Base-by-base conservation (phyloP, 2,888 invertebrate species). In the Elysia crispata region DNA sequence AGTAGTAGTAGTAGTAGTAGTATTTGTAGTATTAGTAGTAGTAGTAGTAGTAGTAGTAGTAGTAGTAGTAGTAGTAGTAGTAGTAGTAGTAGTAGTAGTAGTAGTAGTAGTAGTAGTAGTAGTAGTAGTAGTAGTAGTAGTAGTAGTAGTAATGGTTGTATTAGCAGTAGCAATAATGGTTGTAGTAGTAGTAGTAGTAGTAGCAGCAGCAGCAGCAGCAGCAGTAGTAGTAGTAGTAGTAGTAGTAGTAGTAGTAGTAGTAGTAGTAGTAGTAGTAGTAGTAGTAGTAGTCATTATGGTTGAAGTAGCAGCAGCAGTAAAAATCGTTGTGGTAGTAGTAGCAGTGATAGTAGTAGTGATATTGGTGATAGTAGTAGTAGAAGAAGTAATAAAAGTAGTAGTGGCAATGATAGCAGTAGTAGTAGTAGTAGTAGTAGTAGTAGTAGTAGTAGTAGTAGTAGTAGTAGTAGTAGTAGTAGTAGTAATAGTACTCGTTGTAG, bases 31-130 rank as follows among this genome's bases (percentile, higher is more conserved):
- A n/a, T n/a, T n/a, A n/a, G n/a, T n/a, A n/a, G n/a, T n/a, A 31
- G 13, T 74, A 33, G 57, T 57, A 23, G 60, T 74, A 23, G 15
- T 60, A n/a, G 64, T 64, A 28, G 76, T 64, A 49, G 76, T 76
- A n/a, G 49, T 64, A 1, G 23, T 76, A 13, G 72, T 72, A 33
- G 72, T 72, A 33, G 72, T 72, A 33, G 72, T 72, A 50, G 49
- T 72, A 33, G 72, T 72, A 30, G 25, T 25, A n/a, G 28, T 64
- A n/a, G 6, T 23, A 20, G 25, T 41, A 28, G 49, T 76, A 28
- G 15, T 33, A n/a, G 49, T 64, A 25, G 0, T 64, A n/a, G 25
- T 1, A 20, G n/a, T 76, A n/a, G 20, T 76, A 23, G 28, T 62
- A 25, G 25, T 1, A 49, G 18, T 33, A 23, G n/a, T 41, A 23